A percentile compares a stretch with the other conserved stretches of the same genome.
Conservation (phyloP, 2,797 vertebrate genomes). For the Amblyopsis hoosieri region DNA sequence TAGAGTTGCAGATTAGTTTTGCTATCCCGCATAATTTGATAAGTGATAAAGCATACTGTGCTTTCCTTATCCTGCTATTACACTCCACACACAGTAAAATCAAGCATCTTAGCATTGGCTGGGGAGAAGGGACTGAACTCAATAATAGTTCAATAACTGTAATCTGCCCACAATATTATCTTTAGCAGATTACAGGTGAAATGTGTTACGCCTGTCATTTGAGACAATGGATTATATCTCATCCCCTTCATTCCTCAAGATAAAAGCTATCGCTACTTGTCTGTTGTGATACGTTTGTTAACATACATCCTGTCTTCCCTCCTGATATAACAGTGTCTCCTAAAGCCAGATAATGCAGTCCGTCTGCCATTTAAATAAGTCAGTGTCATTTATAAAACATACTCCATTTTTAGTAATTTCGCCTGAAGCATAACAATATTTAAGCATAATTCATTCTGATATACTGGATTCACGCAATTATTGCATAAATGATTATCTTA, state of each 20-base stretch:
- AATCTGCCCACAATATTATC: conserved; percentile 14
- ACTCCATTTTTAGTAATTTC: conserved; percentile 1
- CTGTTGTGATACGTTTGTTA: conserved; percentile 2
- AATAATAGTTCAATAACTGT: conserved; percentile 24
- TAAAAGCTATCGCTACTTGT: conserved; percentile 20
- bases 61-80: conserved; percentile 50
- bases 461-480: conserved; percentile 21
- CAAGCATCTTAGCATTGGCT: conserved; percentile 7
- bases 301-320: neutral
- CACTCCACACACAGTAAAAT: conserved; percentile 15
- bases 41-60: conserved; percentile 76
- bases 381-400: no score
- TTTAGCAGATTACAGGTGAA: conserved; percentile 29
- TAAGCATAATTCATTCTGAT: conserved; percentile 5
- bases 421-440: conserved; percentile 10
- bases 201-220: conserved; percentile 21
- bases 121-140: conserved; percentile 13
- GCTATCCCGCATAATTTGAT: conserved; percentile 75
- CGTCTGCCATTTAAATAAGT: no score
- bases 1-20: conserved; percentile 80
- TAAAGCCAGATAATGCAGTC: no score
- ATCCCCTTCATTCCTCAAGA: conserved; percentile 26
- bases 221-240: conserved; percentile 28
- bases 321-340: no score
- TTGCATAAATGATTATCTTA: conserved; percentile 4